A percentile compares a stretch with the other conserved stretches of the same genome.
Conservation (phyloP, 1,140 invertebrate species). For the Drosophila albomicans region DNA sequence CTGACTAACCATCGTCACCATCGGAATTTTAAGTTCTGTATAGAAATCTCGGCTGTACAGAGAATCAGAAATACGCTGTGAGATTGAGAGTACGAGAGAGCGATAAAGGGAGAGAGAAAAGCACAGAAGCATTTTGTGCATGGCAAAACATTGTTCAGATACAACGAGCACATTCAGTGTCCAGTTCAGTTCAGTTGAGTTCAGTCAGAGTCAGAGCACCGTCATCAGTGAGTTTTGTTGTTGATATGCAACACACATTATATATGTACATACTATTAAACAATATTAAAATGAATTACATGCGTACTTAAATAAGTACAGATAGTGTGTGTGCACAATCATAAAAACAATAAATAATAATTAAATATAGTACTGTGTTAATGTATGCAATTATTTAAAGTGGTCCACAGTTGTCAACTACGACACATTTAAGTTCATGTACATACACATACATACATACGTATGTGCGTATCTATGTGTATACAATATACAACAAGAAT, state of each 20-base stretch:
- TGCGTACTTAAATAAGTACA: conserved; percentile 8
- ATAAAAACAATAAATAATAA: conserved; percentile 38
- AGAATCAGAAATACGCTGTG: conserved; percentile 13
- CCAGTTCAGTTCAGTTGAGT: conserved; percentile 78
- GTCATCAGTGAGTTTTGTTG: conserved; percentile 80
- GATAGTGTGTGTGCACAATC: conserved; percentile 12
- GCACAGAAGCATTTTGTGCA: conserved; percentile 16
- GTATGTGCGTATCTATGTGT: not conserved
- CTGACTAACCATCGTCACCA: conserved; percentile 62
- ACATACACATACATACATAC: conserved; percentile 1
- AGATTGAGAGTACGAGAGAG: conserved; percentile 25
- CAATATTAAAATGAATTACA: conserved; percentile 46
- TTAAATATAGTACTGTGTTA: conserved; percentile 4
- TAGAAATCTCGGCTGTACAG: conserved; percentile 60
- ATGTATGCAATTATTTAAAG: conserved; percentile 20
- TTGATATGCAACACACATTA: conserved; percentile 65
- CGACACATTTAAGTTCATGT: conserved; percentile 3
- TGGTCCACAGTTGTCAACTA: conserved; percentile 11
- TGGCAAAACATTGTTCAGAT: conserved; percentile 62
- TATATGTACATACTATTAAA: conserved; percentile 36
- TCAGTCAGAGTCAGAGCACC: conserved; percentile 78
- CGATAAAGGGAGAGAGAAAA: conserved; percentile 14
- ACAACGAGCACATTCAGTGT: conserved; percentile 51
- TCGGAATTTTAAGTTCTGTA: conserved; percentile 74
- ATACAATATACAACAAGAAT: conserved; percentile 13